Percentiles rank a stretch among this genome's conserved stretches.
Conservation (phyloP, 92 coral and sea anemone genomes). For the Scolanthus callimorphus region DNA sequence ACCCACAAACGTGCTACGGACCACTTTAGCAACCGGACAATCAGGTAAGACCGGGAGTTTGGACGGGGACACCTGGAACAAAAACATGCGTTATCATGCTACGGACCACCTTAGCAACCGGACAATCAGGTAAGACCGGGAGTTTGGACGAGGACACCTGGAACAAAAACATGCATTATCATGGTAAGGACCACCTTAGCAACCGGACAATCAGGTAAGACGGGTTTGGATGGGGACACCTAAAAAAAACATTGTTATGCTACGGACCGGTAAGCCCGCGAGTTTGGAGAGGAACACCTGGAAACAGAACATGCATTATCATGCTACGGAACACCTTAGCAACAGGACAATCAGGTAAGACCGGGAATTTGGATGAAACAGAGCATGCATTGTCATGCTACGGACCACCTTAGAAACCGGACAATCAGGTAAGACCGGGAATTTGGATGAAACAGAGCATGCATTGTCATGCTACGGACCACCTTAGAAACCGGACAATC, state of each 20-base stretch:
- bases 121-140: neutral
- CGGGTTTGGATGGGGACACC: slow-evolving; percentile 52
- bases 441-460: too few species aligned
- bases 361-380: too few species aligned
- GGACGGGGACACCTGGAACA: slow-evolving; percentile 44
- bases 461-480: too few species aligned
- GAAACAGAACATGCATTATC: slow-evolving; percentile 19
- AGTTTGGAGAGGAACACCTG: neutral
- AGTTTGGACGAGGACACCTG: neutral
- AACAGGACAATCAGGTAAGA: too few species aligned
- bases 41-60: slow-evolving; percentile 68
- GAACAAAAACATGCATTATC: slow-evolving; percentile 21
- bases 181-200: slow-evolving; percentile 57
- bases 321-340: slow-evolving; percentile 56
- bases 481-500: too few species aligned
- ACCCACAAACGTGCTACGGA: slow-evolving; percentile 60
- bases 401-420: too few species aligned
- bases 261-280: neutral
- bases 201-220: slow-evolving; percentile 74
- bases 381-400: too few species aligned
- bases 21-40: slow-evolving; percentile 74
- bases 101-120: neutral
- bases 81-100: too few species aligned
- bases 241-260: slow-evolving; percentile 9
- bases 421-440: too few species aligned